A percentile compares a stretch with the other conserved stretches of the same genome.
phyloP scores from a whole-genome alignment of 2,888 invertebrate species.

The Drosophila maculinotata region DNA sequence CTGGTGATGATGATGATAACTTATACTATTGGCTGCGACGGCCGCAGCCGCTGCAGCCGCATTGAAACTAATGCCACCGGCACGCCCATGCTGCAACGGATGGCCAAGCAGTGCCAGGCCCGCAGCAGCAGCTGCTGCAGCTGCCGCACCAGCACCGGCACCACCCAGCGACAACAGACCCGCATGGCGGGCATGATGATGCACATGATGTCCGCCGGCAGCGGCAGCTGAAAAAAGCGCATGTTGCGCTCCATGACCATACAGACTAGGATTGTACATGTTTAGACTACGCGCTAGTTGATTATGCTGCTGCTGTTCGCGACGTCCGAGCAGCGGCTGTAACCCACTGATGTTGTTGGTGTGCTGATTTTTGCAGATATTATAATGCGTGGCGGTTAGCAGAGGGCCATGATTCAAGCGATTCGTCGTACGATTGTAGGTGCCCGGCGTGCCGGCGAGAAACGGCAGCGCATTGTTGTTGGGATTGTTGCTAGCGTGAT shows the following conservation, averaged over 20 bases:
- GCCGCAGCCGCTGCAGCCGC: conserved; percentile 67
- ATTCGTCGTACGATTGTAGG: conserved; percentile 76
- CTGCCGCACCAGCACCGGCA: conserved; percentile 30
- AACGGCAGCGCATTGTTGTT: conserved; percentile 61
- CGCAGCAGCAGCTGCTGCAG: conserved; percentile 50
- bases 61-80: conserved; percentile 54
- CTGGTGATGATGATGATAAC: conserved; percentile 78
- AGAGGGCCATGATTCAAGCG: conserved; percentile 79
- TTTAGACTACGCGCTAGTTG: conserved; percentile 53
- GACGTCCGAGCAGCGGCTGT: conserved; percentile 63
- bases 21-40: conserved; percentile 79
- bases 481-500: conserved; percentile 23
- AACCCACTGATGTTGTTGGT: conserved; percentile 13
- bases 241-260: conserved; percentile 50
- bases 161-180: conserved; percentile 60
- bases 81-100: conserved; percentile 56
- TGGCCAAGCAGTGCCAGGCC: conserved; percentile 60
- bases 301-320: conserved; percentile 69
- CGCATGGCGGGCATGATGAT: conserved; percentile 55
- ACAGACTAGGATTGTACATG: conserved; percentile 56
- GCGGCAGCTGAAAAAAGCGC: conserved; percentile 43
- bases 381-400: conserved; percentile 78
- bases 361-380: conserved; percentile 77
- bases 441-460: conserved; percentile 68
- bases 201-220: conserved; percentile 42